These are phyloP conservation scores for Lordiphosa clarofinis DNA, from an alignment of 1,140 invertebrate species.

Conservation along the genomic window DNA sequence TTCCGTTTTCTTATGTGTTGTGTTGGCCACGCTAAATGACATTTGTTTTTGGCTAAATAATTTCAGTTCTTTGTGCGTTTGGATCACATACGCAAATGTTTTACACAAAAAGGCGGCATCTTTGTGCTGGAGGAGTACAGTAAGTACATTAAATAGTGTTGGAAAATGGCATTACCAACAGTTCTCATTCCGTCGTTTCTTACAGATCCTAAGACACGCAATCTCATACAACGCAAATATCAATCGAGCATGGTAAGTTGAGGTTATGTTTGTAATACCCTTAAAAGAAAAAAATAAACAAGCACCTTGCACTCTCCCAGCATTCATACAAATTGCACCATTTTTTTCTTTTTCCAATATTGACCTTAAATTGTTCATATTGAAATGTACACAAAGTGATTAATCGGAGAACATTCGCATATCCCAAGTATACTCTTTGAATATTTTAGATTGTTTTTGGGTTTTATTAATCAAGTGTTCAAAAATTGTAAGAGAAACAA, in stretches of 20 bases:
- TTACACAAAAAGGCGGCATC: slow-evolving; percentile 98
- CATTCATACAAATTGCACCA: not conserved
- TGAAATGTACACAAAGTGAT: too few species aligned
- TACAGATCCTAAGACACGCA: slow-evolving; percentile 97
- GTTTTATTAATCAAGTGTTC: too few species aligned
- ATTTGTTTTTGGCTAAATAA: slow-evolving; percentile 49
- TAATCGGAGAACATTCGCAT: too few species aligned
- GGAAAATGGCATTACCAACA: not conserved
- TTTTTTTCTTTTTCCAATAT: too few species aligned
- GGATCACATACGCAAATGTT: slow-evolving; percentile 99
- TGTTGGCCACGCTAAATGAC: slow-evolving; percentile 16
- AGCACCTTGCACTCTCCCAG: slow-evolving; percentile 10
- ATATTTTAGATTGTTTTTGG: too few species aligned
- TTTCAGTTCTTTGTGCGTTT: slow-evolving; percentile 99
- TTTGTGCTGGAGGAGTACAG: slow-evolving; percentile 99
- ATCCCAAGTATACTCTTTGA: too few species aligned
- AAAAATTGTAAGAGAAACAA: too few species aligned
- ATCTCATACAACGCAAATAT: slow-evolving; percentile 97
- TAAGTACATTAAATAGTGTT: slow-evolving; percentile 82
- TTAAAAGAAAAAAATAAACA: slow-evolving; percentile 6
- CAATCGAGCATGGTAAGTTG: slow-evolving; percentile 98
- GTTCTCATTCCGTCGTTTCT: not conserved
- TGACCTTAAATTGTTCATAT: too few species aligned
- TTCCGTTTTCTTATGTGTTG: slow-evolving; percentile 7
- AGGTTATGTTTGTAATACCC: not conserved